Evolutionary conservation across 2,113 vertebrate species (phyloP).

Genomic region (Pelusios castaneus): DNA sequence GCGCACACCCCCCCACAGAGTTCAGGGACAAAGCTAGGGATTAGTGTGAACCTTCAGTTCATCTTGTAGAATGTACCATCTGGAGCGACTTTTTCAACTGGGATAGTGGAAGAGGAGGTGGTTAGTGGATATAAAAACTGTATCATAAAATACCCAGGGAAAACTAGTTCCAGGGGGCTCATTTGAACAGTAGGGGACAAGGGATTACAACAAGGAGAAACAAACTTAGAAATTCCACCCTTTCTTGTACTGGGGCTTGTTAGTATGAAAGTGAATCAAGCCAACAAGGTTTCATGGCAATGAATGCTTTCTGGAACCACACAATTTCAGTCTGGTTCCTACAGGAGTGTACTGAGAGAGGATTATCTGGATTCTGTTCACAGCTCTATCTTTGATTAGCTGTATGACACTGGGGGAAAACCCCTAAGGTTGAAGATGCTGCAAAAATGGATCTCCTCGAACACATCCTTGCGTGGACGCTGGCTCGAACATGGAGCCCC

Average conservation of each 20-base stretch:
- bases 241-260: not conserved
- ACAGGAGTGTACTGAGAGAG: not conserved
- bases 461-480: not conserved
- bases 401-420: not conserved
- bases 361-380: not conserved
- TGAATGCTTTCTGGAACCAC: not conserved
- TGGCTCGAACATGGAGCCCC: not conserved
- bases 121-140: not conserved
- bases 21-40: rapidly evolving
- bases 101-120: no score
- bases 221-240: not conserved
- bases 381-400: not conserved
- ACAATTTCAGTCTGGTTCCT: not conserved
- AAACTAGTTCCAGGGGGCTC: not conserved
- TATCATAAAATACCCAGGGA: rapidly evolving
- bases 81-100: rapidly evolving
- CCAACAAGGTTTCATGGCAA: no score
- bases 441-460: not conserved
- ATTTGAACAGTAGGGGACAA: not conserved
- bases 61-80: not conserved
- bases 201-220: not conserved
- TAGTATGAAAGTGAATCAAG: rapidly evolving
- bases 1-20: rapidly evolving
- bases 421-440: not conserved
- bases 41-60: rapidly evolving